Base-by-base conservation (phyloP, 1,140 invertebrate genomes). In the Araneus ventricosus region DNA sequence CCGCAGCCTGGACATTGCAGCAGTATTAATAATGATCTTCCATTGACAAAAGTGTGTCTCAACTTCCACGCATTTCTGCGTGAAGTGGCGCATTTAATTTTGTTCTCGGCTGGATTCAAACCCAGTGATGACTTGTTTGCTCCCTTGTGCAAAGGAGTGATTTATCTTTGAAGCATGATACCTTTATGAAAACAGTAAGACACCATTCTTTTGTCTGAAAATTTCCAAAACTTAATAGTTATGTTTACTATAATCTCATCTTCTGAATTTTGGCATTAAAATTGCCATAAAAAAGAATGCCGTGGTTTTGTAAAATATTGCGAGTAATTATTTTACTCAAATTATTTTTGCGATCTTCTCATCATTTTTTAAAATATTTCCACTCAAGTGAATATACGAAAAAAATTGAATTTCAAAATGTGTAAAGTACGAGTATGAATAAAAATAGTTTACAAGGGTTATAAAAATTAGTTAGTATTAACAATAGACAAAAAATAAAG, bases 1-100 rank as follows among this genome's bases (percentile, higher is more conserved):
- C 41, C 61, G 27, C 61, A 27, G 24, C 24, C 27, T 30, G 59
- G 5, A 5, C 20, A 4, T 4, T 4, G 59, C 59, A 63, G 59
- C 24, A 52, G 61, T 67, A 82, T 52, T 41, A 45, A 45, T 52
- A 52, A 82, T 82, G 37, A 82, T 52, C 41, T 82, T 41, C 7
- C 41, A n/a, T 82, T 82, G 80, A 45, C 41, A 82, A 82, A 41
- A 52, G 41, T 82, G 80, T 24, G 10, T 82, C 80, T 82, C 41
- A 82, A 75, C 34, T 75, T 75, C 27, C 30, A 2, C 0, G n/a
- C 4, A 27, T 27, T 75, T 75, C 30, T 30, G 30, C 27, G 3
- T 4, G 67, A 75, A 30, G n/a, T 34, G 67, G 67, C 4, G 67
- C 27, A 37, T 75, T 75, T 75, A 75, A 75, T 34, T 75, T 75